phyloP scores from a whole-genome alignment of 2,888 invertebrate species.

The Alloplasta piceator region DNA sequence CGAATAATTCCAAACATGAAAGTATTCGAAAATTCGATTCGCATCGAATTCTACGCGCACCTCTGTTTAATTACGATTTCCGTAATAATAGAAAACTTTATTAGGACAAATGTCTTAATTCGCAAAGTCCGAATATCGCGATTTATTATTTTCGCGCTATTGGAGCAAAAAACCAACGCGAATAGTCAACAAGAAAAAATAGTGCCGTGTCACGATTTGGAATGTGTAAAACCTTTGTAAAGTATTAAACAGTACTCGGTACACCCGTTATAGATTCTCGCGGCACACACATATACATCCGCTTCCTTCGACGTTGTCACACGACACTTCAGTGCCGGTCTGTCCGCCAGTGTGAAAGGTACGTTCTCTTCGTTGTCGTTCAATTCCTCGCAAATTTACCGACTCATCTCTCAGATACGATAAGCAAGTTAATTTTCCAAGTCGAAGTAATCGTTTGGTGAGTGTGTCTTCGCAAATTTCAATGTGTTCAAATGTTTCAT shows the following conservation, averaged over 20 bases:
- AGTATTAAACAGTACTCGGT: constrained; percentile 12
- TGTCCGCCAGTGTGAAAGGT: constrained; percentile 49
- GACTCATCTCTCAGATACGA: neutral
- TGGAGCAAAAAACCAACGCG: too few relatives aligned
- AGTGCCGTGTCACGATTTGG: constrained; percentile 42
- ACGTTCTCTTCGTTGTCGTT: constrained; percentile 7
- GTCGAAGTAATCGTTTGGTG: constrained; percentile 16
- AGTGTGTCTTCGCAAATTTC: neutral
- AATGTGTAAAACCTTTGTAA: neutral
- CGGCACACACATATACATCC: neutral
- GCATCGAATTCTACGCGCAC: too few relatives aligned
- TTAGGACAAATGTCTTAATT: too few relatives aligned
- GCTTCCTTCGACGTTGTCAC: neutral
- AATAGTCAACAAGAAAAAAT: neutral
- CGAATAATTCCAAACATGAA: too few relatives aligned
- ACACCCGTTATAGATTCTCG: constrained; percentile 44
- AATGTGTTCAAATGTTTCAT: neutral
- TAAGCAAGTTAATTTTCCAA: neutral
- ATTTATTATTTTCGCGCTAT: too few relatives aligned
- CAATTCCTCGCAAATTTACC: neutral
- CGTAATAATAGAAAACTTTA: too few relatives aligned
- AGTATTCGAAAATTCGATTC: too few relatives aligned
- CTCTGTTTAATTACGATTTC: too few relatives aligned
- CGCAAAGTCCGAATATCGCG: too few relatives aligned
- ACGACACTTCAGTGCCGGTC: constrained; percentile 50